Conservation (phyloP, 2,888 invertebrate species). For the Zele albiditarsus region DNA sequence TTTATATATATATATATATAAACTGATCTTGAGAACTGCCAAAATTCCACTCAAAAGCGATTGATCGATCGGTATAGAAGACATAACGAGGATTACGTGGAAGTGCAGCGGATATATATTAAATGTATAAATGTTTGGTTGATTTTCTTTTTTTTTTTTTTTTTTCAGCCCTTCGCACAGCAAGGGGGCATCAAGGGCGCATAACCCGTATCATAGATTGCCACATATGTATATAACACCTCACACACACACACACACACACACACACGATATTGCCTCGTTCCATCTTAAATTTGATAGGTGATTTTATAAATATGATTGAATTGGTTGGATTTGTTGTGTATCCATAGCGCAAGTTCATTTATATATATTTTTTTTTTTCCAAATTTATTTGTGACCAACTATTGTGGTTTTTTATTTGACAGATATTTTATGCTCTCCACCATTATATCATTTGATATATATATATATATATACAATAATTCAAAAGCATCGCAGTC, state of each 20-base stretch:
- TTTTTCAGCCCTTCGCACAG: conserved; percentile 42
- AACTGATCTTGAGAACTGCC: conserved; percentile 46
- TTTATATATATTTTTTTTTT: background rate
- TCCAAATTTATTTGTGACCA: background rate
- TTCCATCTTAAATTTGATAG: background rate
- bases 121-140: conserved; percentile 20
- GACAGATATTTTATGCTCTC: background rate
- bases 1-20: background rate
- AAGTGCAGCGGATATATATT: conserved; percentile 36
- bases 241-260: conserved; percentile 15
- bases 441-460: background rate
- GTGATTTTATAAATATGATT: conserved; percentile 1
- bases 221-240: conserved; percentile 15
- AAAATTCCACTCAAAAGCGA: conserved; percentile 45
- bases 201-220: conserved; percentile 43
- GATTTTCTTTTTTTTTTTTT: background rate
- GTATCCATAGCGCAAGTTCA: background rate
- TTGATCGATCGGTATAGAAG: conserved; percentile 52
- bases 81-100: conserved; percentile 46
- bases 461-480: too few species aligned
- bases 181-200: conserved; percentile 43
- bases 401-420: background rate
- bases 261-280: conserved; percentile 12
- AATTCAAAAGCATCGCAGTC: conserved; percentile 16
- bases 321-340: background rate